Percentiles rank a stretch among this genome's conserved stretches.
Conservation (phyloP, 2,113 vertebrate genomes). For the Paramisgurnus dabryanus region DNA sequence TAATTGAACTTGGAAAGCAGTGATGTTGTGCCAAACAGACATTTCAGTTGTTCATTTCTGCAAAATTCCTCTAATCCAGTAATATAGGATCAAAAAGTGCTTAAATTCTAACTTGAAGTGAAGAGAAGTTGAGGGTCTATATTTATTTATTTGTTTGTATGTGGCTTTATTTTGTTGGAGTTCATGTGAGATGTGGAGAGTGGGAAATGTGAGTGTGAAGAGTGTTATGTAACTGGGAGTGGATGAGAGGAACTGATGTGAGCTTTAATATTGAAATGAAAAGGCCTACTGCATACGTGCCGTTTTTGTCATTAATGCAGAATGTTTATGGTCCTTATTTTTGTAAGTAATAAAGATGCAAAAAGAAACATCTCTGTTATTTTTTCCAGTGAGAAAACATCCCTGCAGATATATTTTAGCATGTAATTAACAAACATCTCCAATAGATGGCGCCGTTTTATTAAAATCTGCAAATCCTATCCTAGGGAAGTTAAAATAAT, state of each 20-base stretch:
- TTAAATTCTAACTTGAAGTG: constrained; percentile 27
- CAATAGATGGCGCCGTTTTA: not conserved
- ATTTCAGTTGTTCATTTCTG: not conserved
- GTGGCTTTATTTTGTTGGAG: constrained; percentile 11
- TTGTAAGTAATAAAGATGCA: constrained; percentile 54
- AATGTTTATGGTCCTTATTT: constrained; percentile 53
- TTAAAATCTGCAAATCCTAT: no score
- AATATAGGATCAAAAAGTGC: constrained; percentile 32
- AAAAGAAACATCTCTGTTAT: not conserved
- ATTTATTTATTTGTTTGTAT: constrained; percentile 43
- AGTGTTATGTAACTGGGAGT: not conserved
- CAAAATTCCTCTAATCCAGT: constrained; percentile 16
- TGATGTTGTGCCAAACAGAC: constrained; percentile 25
- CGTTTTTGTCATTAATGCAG: constrained; percentile 33
- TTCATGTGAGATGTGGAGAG: not conserved
- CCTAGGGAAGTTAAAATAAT: no score
- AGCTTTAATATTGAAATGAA: constrained; percentile 34
- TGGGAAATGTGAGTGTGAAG: constrained; percentile 1
- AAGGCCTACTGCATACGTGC: constrained; percentile 35
- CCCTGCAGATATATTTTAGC: no score
- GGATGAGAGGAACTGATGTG: not conserved
- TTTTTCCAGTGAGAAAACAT: not conserved
- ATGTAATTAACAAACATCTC: no score
- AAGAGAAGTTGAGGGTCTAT: constrained; percentile 1
- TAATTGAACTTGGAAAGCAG: constrained; percentile 12